Evolutionary conservation across 2,797 vertebrate species (phyloP), one percentile per base, ranked within the genome.

Genomic region (Balearica regulorum): DNA sequence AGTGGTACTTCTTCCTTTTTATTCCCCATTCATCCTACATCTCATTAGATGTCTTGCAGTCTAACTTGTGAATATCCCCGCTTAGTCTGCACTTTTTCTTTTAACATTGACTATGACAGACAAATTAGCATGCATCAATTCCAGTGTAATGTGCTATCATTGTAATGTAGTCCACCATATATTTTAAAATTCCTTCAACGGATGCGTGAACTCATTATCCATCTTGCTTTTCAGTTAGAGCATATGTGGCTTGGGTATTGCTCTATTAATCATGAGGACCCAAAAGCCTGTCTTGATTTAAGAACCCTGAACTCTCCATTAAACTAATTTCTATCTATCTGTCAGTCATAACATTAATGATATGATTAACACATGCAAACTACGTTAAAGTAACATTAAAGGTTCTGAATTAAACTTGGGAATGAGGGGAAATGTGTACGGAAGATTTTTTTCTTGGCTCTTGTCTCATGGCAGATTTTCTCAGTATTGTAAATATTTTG

Each of bases 211-310:
- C 62, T 93, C 73, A 84, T 96, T 95, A 97, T 89, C 91, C 55
- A 35, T 82, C 87, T 82, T 92, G 66, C 77, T 82, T 39, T 95
- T 61, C 80, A 86, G 68, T 55, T 65, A 29, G 2, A 82, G 48
- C 80, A 77, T 89, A 87, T 80, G 91, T 87, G 86, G 70, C 83
- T 60, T 77, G 90, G 80, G 46, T 87, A 79, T 77, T 89, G 73
- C 70, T 84, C 88, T 70, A 90, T 96, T 95, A 93, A 95, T 96
- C 88, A 94, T 35, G 66, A 90, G 93, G 90, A 92, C 91, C 91
- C 85, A 95, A 95, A 97, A 95, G 73, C 77, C 93, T 90, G 83
- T 70, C 94, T 79, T 94, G 91, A 94, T 95, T 96, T 97, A 97
- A 93, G 94, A 70, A 96, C 77, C 70, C 81, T 89, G 90, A 93